Percentiles rank a stretch among this genome's conserved stretches.
Evolutionary conservation across 2,113 vertebrate genomes (phyloP).

Genomic region (Leiothrix lutea): DNA sequence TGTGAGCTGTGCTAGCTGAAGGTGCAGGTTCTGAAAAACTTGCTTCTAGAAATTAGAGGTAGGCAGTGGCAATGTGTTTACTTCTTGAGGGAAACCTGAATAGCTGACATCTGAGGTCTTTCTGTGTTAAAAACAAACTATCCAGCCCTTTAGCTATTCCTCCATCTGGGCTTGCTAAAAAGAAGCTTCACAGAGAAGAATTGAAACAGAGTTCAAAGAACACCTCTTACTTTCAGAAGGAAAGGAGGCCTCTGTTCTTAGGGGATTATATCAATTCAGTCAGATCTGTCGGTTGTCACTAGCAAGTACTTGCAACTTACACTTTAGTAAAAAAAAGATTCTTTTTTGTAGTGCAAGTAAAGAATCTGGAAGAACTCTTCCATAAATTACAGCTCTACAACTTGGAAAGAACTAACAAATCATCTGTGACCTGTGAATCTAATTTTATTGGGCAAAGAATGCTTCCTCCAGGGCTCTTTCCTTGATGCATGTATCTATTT

Average conservation of each 20-base stretch:
- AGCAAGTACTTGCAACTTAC: not conserved
- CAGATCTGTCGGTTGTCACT: not conserved
- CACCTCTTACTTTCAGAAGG: not conserved
- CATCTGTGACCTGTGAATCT: constrained; percentile 17
- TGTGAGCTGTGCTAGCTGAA: not conserved
- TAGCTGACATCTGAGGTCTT: not conserved
- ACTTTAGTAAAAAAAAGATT: not conserved
- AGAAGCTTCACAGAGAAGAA: not conserved
- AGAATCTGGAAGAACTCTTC: not conserved
- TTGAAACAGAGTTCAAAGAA: not conserved
- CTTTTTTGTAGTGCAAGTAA: not conserved
- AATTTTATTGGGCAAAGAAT: constrained; percentile 28
- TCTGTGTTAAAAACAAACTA: not conserved
- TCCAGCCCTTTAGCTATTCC: not conserved
- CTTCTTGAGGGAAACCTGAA: not conserved
- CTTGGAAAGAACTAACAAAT: constrained; percentile 17
- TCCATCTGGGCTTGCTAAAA: not conserved
- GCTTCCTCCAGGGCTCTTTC: not conserved
- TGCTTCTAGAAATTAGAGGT: not conserved
- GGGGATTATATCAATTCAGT: not conserved
- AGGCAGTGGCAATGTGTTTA: not conserved
- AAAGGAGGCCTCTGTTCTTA: not conserved
- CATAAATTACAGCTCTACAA: not conserved
- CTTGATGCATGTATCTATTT: not conserved
- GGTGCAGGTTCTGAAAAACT: not conserved